Evolutionary conservation across 2,797 vertebrate genomes (phyloP).

Genomic region (Sarcoramphus papa): DNA sequence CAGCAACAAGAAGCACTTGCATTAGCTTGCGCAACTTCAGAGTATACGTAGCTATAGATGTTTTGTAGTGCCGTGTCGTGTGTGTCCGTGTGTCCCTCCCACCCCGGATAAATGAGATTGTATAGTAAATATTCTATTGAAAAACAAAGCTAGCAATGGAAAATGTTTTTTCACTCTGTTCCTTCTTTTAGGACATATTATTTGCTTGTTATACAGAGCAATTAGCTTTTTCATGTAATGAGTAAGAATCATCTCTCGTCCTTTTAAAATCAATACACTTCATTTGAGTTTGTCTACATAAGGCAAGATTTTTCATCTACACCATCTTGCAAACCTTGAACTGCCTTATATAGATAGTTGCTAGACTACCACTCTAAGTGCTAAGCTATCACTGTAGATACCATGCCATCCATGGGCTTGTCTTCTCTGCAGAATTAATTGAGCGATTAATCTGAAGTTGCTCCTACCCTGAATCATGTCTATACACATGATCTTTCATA

Average conservation of each 20-base stretch:
- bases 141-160: neutral
- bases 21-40: neutral
- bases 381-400: neutral
- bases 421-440: neutral
- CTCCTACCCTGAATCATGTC: neutral
- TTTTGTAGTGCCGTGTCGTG: neutral
- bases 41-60: accelerated
- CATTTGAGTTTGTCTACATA: neutral
- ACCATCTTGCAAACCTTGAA: neutral
- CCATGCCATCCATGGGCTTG: neutral
- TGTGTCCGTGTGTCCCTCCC: too few species aligned
- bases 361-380: neutral
- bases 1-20: neutral
- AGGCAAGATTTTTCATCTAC: neutral
- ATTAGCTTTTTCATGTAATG: neutral
- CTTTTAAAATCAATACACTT: neutral
- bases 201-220: neutral
- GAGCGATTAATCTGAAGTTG: neutral
- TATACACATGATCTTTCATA: neutral
- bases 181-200: neutral
- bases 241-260: neutral
- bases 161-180: neutral
- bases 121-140: neutral
- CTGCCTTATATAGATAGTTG: neutral
- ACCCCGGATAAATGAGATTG: neutral